phyloP scores from a whole-genome alignment of 2,888 invertebrate species.

The Steinernema scapterisci region DNA sequence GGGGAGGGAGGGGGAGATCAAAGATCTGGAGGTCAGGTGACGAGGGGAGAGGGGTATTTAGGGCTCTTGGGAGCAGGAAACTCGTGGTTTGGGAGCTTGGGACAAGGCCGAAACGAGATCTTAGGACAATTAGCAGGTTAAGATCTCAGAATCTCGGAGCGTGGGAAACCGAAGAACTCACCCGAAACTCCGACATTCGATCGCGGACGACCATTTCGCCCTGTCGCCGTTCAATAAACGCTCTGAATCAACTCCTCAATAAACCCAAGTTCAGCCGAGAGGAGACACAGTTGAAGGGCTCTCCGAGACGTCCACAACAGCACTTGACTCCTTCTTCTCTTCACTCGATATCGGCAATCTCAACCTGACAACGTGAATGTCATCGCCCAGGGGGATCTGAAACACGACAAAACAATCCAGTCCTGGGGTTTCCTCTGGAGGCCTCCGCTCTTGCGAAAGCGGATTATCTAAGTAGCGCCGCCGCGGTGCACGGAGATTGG shows the following conservation, averaged over 20 bases:
- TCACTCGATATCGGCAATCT: neutral
- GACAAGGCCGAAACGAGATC: neutral
- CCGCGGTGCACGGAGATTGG: neutral
- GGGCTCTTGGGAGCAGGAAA: neutral
- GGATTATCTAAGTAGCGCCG: neutral
- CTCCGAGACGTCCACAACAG: neutral
- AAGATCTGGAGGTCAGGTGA: neutral
- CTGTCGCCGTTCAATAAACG: neutral
- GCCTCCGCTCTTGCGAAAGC: too few species aligned
- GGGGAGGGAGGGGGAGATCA: too few species aligned
- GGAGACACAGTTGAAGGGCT: neutral
- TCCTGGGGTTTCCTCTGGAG: neutral
- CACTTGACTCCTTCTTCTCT: slow-evolving; percentile 23
- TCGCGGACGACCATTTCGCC: slow-evolving; percentile 4
- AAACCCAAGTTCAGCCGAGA: neutral
- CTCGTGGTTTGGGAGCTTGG: too few species aligned
- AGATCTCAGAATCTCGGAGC: neutral
- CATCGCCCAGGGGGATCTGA: slow-evolving; percentile 24
- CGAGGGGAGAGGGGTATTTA: too few species aligned
- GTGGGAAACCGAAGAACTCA: neutral
- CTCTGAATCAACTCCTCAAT: neutral
- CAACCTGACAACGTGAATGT: neutral
- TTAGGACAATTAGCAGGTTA: neutral
- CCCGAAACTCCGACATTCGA: slow-evolving; percentile 28
- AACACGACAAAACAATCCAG: slow-evolving; percentile 7